These are phyloP conservation scores for Romanogobio albipinnatus DNA, from an alignment of 2,113 vertebrate species.

Conservation along the genomic window DNA sequence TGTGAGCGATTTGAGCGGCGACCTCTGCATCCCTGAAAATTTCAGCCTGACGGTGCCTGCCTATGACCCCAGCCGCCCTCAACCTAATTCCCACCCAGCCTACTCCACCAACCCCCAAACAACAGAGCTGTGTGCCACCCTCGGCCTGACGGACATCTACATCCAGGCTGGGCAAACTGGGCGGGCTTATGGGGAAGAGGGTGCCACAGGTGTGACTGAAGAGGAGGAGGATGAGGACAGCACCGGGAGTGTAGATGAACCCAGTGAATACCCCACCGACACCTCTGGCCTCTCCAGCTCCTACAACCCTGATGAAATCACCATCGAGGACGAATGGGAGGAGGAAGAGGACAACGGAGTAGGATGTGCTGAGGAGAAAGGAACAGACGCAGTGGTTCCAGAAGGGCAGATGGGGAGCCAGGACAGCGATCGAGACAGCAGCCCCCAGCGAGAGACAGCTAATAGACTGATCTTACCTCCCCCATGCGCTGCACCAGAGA, in stretches of 20 bases:
- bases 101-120: conserved; percentile 90
- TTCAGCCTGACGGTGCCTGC: conserved; percentile 83
- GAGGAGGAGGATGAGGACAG: conserved; percentile 76
- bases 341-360: conserved; percentile 72
- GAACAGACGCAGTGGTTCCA: conserved; percentile 81
- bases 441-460: conserved; percentile 24
- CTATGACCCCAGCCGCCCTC: conserved; percentile 83
- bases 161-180: conserved; percentile 74
- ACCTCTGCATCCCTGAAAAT: conserved; percentile 88
- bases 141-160: conserved; percentile 91
- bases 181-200: conserved; percentile 55
- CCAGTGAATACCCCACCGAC: conserved; percentile 89
- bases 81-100: conserved; percentile 71
- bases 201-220: conserved; percentile 57
- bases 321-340: conserved; percentile 87
- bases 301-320: conserved; percentile 94
- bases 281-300: conserved; percentile 84
- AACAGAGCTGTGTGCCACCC: conserved; percentile 89
- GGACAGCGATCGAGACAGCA: conserved; percentile 61
- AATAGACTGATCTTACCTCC: conserved; percentile 46
- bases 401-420: conserved; percentile 72
- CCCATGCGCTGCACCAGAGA: conserved; percentile 61
- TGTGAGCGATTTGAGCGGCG: conserved; percentile 81
- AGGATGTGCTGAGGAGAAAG: conserved; percentile 49
- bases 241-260: conserved; percentile 83